Base-by-base conservation (phyloP, 2,888 invertebrate genomes). In the Pegoplata infirma region DNA sequence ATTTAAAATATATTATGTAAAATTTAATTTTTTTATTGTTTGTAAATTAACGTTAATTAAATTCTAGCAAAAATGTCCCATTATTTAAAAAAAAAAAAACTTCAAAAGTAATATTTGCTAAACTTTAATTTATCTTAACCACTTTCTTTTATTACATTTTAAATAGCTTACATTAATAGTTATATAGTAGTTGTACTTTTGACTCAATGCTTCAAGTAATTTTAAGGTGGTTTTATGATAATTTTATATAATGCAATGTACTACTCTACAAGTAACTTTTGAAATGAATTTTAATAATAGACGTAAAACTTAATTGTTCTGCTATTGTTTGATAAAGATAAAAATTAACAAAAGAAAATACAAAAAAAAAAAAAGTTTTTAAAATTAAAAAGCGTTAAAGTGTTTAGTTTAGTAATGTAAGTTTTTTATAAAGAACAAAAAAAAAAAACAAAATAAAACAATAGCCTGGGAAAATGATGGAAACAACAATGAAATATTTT, bases 261-360 rank as follows among this genome's bases (percentile, higher is more conserved):
- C 14, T 14, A 2, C 36, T 23, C 14, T 12, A 64, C 32, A 40
- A 17, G 8, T 1, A 40, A 49, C 2, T n/a, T n/a, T n/a, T n/a
- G n/a, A 23, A 25, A 51, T 19, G 16, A 51, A 40, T 25, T n/a
- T 66, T 2, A 17, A 44, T 55, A 44, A 66, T 3, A 19, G 53
- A 17, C 17, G 53, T 53, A 16, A 25, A 66, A 46, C 25, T 44
- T 66, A 67, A 67, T 67, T 56, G 46, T 47, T 32, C 0, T 28
- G 14, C 46, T 56, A 46, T 67, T 67, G 67, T 67, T 67, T 3
- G 5, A 5, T n/a, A 28, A 64, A 49, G 32, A n/a, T 23, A 21
- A 64, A n/a, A 17, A 66, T 40, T n/a, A 53, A 66, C 23, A 66
- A 55, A 44, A 55, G 64, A 64, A 51, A 49, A 49, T 4, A 28